Percentiles rank a stretch among this genome's conserved stretches.
phyloP scores from a whole-genome alignment of 2,888 invertebrate genomes.

The Noctuana brunneofusca region DNA sequence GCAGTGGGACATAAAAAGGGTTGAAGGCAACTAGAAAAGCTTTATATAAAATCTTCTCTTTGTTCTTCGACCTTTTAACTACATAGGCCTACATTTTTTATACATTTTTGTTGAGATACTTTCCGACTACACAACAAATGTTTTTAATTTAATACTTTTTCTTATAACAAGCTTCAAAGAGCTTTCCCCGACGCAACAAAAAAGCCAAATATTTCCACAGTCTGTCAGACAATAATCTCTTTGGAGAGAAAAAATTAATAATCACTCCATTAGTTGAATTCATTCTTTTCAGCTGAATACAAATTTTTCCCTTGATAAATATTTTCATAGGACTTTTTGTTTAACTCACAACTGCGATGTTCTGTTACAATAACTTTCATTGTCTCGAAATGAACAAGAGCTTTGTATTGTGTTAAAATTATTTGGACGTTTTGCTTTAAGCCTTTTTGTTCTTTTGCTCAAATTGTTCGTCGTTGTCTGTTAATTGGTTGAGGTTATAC shows the following conservation, averaged over 20 bases:
- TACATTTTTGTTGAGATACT: constrained; percentile 14
- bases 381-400: constrained; percentile 14
- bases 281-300: constrained; percentile 14
- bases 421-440: neutral
- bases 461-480: neutral
- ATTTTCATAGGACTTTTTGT: constrained; percentile 13
- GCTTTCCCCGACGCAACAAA: constrained; percentile 24
- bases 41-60: no score
- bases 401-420: constrained; percentile 7
- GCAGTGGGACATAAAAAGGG: no score
- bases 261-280: constrained; percentile 21
- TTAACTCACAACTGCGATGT: constrained; percentile 10
- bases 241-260: constrained; percentile 26
- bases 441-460: constrained; percentile 1
- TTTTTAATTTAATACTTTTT: constrained; percentile 33
- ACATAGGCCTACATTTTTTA: constrained; percentile 11
- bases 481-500: neutral
- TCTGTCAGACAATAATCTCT: constrained; percentile 26
- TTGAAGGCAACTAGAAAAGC: no score
- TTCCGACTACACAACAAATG: constrained; percentile 21
- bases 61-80: constrained; percentile 8
- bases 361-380: neutral
- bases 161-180: constrained; percentile 23
- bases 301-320: constrained; percentile 15
- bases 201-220: constrained; percentile 27